phyloP scores from a whole-genome alignment of 1,140 invertebrate species.

The Drosophila baimaii region DNA sequence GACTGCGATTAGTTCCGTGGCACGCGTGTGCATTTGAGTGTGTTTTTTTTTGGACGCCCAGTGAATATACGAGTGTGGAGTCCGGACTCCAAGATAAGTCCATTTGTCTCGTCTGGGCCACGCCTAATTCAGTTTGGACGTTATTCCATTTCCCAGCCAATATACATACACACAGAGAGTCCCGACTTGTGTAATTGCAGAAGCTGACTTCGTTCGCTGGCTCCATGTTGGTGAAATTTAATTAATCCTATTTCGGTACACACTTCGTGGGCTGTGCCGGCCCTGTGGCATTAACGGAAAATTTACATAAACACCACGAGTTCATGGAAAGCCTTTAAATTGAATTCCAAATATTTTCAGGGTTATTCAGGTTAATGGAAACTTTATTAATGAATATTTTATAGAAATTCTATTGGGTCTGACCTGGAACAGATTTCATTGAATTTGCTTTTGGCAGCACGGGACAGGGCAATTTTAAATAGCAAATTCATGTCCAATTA shows the following conservation, averaged over 20 bases:
- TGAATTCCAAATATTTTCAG: slow-evolving; percentile 22
- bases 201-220: slow-evolving; percentile 11
- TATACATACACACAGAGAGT: neutral
- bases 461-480: neutral
- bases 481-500: slow-evolving; percentile 22
- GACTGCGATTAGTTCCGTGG: slow-evolving; percentile 54
- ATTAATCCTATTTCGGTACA: slow-evolving; percentile 33
- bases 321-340: slow-evolving; percentile 18
- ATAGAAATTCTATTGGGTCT: slow-evolving; percentile 10
- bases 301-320: slow-evolving; percentile 28
- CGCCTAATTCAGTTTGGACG: slow-evolving; percentile 46
- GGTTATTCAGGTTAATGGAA: slow-evolving; percentile 17
- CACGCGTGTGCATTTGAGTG: slow-evolving; percentile 58
- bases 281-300: slow-evolving; percentile 13
- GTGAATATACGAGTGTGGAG: slow-evolving; percentile 25
- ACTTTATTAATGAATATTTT: slow-evolving; percentile 35
- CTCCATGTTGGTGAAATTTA: slow-evolving; percentile 34
- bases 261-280: neutral
- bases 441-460: neutral
- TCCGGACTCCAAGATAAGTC: slow-evolving; percentile 21
- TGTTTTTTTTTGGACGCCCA: slow-evolving; percentile 34
- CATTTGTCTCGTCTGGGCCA: slow-evolving; percentile 43
- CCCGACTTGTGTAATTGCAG: slow-evolving; percentile 30
- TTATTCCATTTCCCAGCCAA: slow-evolving; percentile 40
- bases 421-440: neutral